Evolutionary conservation across 1,140 invertebrate genomes (phyloP), one percentile per base, ranked within the genome.

Genomic region (Drosophila obscura): DNA sequence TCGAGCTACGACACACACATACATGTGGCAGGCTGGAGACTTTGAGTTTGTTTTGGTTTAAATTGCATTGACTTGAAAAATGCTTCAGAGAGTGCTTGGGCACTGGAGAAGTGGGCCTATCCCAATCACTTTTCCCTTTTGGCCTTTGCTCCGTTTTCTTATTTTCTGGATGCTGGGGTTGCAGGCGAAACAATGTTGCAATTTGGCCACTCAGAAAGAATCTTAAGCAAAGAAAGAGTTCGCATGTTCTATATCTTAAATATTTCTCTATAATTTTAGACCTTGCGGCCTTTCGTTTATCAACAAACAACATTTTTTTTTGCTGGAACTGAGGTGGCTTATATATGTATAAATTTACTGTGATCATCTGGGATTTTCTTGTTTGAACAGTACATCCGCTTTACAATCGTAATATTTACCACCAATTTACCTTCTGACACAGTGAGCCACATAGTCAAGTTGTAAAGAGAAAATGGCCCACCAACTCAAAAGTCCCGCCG

Each of bases 31-130:
- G 26, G 22, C 46, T 83, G 73, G 81, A 74, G 65, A 48, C 64
- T 73, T 84, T 84, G 83, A 90, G 85, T 89, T 90, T 89, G 84
- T 89, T 89, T 85, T 89, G 84, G 84, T 89, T 89, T 78, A 84
- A 89, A 84, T 84, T 89, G 85, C 84, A 84, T 84, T 84, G 66
- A 69, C 73, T 66, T 77, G 76, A 73, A 39, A 5, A 11, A 5
- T 13, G 11, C 35, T 39, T 39, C 11, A 13, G 4, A 39, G 67
- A 67, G 76, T 65, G 73, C 66, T 80, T 67, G 57, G 11, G 45
- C 53, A 59, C 46, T 39, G 45, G 31, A 56, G 45, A 88, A 89
- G 84, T 88, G 73, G 83, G 83, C 80, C 83, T 88, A 88, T 88
- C 80, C 80, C 80, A 88, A 88, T 76, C 56, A 77, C 49, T 68